Evolutionary conservation across 2,797 vertebrate species (phyloP), one percentile per base, ranked within the genome.

Genomic region (Ctenochaetus hawaiiensis): DNA sequence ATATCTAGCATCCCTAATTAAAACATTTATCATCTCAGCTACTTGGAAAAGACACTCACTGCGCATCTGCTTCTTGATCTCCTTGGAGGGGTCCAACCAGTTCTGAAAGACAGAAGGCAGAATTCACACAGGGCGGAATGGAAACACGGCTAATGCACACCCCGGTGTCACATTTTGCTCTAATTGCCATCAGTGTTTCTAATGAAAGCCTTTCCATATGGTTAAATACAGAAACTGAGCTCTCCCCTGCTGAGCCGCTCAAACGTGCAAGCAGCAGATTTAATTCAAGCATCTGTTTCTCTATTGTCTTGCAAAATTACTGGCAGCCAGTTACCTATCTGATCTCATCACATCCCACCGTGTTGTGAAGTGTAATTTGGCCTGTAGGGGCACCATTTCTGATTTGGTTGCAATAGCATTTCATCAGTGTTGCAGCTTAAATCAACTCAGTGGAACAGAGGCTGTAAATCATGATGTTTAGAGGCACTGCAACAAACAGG

Each of bases 61-160:
- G 92, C 96, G 96, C 90, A 98, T 98, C 95, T 99, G 98, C 90
- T 99, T 99, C 95, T 99, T 99, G 91, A 99, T 98, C 94, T 99
- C 98, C 92, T 99, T 99, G 89, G 98, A 98, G 57, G 98, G 98
- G 87, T 99, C 98, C 94, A 99, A 91, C 98, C 98, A 99, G 90
- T 99, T 99, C 98, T 99, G 95, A 81, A 97, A 75, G 89, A 94
- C 92, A 95, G 83, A 85, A 80, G 72, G 78, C 62, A 90, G 56
- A 76, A 81, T 82, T 93, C 86, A 92, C 72, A 79, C 49, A 76
- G 80, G 67, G 81, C 67, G 26, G 67, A 8, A 22, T 67, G 66
- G 68, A 87, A 74, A 88, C 72, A 75, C 54, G 61, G 62, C 59
- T 76, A 77, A 78, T 59, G 52, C 61, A 77, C 68, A 82, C 30